A percentile compares a stretch with the other conserved stretches of the same genome.
These are phyloP conservation scores for Polia nebulosa DNA, from an alignment of 2,888 invertebrate genomes.

Conservation along the genomic window DNA sequence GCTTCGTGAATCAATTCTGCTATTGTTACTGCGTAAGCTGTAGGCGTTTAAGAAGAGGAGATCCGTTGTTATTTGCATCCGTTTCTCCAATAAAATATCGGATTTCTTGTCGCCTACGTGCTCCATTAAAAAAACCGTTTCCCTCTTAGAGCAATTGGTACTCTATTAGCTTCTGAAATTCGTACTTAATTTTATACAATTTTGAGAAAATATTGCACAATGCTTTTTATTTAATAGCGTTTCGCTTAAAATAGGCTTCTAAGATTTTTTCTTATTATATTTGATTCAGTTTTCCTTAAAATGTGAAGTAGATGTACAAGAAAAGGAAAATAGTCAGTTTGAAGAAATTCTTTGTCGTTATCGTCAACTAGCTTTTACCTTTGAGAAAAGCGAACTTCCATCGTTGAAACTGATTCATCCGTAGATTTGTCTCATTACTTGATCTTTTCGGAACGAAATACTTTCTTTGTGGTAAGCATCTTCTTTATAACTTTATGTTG, in stretches of 20 bases:
- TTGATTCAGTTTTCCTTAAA: conserved; percentile 1
- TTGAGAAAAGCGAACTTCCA: conserved; percentile 55
- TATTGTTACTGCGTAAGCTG: conserved; percentile 4
- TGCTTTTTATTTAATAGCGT: conserved; percentile 14
- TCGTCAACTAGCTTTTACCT: conserved; percentile 63
- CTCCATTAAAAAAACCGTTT: conserved; percentile 37
- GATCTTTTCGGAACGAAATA: not conserved
- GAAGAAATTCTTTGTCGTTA: conserved; percentile 66
- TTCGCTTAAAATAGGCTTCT: conserved; percentile 1
- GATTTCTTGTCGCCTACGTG: conserved; percentile 52
- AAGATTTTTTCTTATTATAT: not conserved
- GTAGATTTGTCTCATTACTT: conserved; percentile 21
- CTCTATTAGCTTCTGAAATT: conserved; percentile 31
- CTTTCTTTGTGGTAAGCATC: not conserved
- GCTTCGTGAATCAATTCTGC: conserved; percentile 5
- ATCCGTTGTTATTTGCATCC: conserved; percentile 39
- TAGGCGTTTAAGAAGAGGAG: conserved; percentile 22
- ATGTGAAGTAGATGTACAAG: not conserved
- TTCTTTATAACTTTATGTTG: not conserved
- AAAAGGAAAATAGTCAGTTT: conserved; percentile 3
- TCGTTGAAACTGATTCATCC: conserved; percentile 6
- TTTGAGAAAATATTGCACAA: conserved; percentile 1
- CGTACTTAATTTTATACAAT: conserved; percentile 36
- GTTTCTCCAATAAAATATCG: conserved; percentile 45
- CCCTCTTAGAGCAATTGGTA: conserved; percentile 27